Conservation (phyloP, 1,140 invertebrate species). For the Drosophila kurseongensis region DNA sequence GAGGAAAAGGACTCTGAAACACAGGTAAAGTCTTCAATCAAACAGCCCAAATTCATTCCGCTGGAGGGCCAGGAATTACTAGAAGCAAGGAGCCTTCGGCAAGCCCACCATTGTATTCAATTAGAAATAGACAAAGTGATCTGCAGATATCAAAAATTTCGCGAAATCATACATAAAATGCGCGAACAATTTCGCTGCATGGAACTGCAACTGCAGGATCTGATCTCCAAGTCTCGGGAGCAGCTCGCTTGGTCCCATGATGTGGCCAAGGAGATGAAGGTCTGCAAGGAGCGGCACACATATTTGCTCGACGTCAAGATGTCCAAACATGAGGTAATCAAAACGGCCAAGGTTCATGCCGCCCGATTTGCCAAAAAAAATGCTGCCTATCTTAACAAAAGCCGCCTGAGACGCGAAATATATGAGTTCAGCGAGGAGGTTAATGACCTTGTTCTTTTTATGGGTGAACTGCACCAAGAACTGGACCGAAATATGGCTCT, state of each 20-base stretch:
- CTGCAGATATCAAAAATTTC: conserved; percentile 22
- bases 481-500: background rate
- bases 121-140: conserved; percentile 45
- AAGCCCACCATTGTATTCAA: conserved; percentile 42
- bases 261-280: conserved; percentile 20
- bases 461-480: conserved; percentile 23
- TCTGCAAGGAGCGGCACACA: conserved; percentile 27
- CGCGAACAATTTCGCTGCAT: background rate
- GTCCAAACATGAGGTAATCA: conserved; percentile 9
- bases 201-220: conserved; percentile 7
- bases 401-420: conserved; percentile 17
- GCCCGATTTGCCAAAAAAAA: background rate
- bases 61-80: conserved; percentile 28
- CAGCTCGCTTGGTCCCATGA: conserved; percentile 15
- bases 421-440: conserved; percentile 31
- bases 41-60: background rate
- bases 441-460: conserved; percentile 12
- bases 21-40: background rate
- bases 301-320: conserved; percentile 18
- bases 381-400: background rate
- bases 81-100: conserved; percentile 23
- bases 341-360: conserved; percentile 1
- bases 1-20: background rate
- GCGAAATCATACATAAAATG: background rate
- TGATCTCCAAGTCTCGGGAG: background rate